Conservation (phyloP, 2,888 invertebrate species). For the Drosophila neotestacea region DNA sequence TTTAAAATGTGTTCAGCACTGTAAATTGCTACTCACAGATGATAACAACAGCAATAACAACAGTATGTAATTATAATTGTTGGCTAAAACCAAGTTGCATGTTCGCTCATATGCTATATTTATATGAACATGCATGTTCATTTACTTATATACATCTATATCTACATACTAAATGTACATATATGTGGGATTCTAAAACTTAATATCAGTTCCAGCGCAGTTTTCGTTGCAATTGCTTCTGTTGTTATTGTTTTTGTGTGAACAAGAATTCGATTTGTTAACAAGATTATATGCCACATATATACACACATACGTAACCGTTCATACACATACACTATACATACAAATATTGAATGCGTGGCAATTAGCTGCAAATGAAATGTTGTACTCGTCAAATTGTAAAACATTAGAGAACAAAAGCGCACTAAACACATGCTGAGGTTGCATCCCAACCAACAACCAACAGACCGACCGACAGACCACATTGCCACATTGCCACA, state of each 20-base stretch:
- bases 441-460: slow-evolving; percentile 21
- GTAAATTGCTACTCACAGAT: slow-evolving; percentile 78
- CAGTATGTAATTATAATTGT: slow-evolving; percentile 60
- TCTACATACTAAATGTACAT: too few species aligned
- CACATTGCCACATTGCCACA: slow-evolving; percentile 10
- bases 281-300: slow-evolving; percentile 77
- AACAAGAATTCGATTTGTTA: slow-evolving; percentile 85
- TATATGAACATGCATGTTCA: slow-evolving; percentile 8
- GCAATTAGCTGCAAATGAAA: slow-evolving; percentile 68
- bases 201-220: slow-evolving; percentile 9
- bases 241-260: slow-evolving; percentile 79
- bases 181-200: slow-evolving; percentile 6
- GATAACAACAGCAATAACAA: slow-evolving; percentile 60
- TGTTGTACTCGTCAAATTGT: slow-evolving; percentile 62
- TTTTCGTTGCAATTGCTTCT: slow-evolving; percentile 15
- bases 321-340: background rate
- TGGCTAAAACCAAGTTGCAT: slow-evolving; percentile 70
- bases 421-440: slow-evolving; percentile 58
- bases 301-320: background rate
- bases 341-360: slow-evolving; percentile 59
- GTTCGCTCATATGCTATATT: slow-evolving; percentile 42
- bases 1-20: slow-evolving; percentile 72
- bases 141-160: background rate
- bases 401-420: slow-evolving; percentile 73
- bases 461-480: background rate